Percentiles rank a stretch among this genome's conserved stretches.
Evolutionary conservation across 2,797 vertebrate genomes (phyloP).

Genomic region (Erethizon dorsatum): DNA sequence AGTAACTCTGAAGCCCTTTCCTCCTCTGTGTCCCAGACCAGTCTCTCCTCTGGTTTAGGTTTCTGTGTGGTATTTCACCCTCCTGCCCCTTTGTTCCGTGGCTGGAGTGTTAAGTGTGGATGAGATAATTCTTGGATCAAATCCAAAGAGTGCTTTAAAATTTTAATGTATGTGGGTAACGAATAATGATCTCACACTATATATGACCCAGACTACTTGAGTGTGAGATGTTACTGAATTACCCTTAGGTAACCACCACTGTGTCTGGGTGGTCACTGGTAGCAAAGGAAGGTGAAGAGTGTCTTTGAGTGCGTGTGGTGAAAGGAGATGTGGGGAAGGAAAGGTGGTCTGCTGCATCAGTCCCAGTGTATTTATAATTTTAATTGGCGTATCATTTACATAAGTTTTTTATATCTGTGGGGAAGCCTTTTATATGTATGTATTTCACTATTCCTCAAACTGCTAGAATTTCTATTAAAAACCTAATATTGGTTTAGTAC

Average conservation of each 20-base stretch:
- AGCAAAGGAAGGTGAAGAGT: constrained; percentile 16
- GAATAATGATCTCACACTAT: constrained; percentile 72
- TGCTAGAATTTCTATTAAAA: constrained; percentile 64
- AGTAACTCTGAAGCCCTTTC: background rate
- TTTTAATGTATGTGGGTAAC: constrained; percentile 75
- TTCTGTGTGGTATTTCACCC: constrained; percentile 60
- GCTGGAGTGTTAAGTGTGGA: constrained; percentile 75
- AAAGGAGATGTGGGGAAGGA: background rate
- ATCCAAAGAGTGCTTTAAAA: constrained; percentile 76
- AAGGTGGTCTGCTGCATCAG: constrained; percentile 16
- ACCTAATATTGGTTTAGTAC: constrained; percentile 71
- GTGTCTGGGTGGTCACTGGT: constrained; percentile 70
- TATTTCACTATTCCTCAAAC: constrained; percentile 74
- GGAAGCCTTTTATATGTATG: constrained; percentile 70
- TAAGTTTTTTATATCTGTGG: constrained; percentile 58
- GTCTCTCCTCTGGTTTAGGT: constrained; percentile 44
- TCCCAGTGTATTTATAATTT: constrained; percentile 45
- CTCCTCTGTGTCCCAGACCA: background rate
- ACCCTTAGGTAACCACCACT: constrained; percentile 76
- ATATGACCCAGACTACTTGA: constrained; percentile 72
- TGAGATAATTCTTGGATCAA: constrained; percentile 82
- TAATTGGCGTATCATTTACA: constrained; percentile 53
- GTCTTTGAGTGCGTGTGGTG: constrained; percentile 59
- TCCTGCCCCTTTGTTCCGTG: constrained; percentile 68
- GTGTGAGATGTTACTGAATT: constrained; percentile 75